A percentile compares a stretch with the other conserved stretches of the same genome.
phyloP scores from a whole-genome alignment of 2,888 invertebrate genomes.

The Celastrina argiolus region DNA sequence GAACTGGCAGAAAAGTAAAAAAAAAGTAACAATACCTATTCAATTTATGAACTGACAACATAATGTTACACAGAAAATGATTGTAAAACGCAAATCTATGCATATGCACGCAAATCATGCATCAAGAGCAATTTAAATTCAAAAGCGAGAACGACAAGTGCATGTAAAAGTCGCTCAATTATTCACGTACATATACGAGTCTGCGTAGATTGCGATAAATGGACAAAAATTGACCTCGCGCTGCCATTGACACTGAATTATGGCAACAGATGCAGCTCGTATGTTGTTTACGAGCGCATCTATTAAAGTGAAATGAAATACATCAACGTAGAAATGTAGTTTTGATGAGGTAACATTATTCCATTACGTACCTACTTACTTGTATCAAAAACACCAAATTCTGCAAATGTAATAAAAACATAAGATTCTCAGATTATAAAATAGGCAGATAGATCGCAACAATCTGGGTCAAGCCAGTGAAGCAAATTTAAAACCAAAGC shows the following conservation, averaged over 20 bases:
- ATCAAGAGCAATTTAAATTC: constrained; percentile 21
- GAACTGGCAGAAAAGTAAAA: not conserved
- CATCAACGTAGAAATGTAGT: not conserved
- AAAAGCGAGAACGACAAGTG: constrained; percentile 9
- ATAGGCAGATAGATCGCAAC: no score
- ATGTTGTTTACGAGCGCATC: constrained; percentile 19
- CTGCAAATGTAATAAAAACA: not conserved
- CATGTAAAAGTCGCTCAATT: constrained; percentile 31
- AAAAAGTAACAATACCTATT: not conserved
- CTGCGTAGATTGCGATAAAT: constrained; percentile 30
- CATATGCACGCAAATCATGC: constrained; percentile 18
- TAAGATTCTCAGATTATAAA: no score
- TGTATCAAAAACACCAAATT: not conserved
- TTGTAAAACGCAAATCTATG: constrained; percentile 4
- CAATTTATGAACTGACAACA: not conserved
- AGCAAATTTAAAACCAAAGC: no score
- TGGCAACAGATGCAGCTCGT: constrained; percentile 27
- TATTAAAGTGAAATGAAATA: constrained; percentile 6
- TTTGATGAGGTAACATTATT: not conserved
- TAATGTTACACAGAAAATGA: not conserved
- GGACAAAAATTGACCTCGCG: constrained; percentile 33
- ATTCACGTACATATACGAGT: constrained; percentile 34
- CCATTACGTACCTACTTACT: not conserved
- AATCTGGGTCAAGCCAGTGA: no score
- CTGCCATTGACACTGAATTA: constrained; percentile 37